Percentiles rank a stretch among this genome's conserved stretches.
Evolutionary conservation across 2,888 invertebrate species (phyloP).

Genomic region (Agrenia bidenticulata): DNA sequence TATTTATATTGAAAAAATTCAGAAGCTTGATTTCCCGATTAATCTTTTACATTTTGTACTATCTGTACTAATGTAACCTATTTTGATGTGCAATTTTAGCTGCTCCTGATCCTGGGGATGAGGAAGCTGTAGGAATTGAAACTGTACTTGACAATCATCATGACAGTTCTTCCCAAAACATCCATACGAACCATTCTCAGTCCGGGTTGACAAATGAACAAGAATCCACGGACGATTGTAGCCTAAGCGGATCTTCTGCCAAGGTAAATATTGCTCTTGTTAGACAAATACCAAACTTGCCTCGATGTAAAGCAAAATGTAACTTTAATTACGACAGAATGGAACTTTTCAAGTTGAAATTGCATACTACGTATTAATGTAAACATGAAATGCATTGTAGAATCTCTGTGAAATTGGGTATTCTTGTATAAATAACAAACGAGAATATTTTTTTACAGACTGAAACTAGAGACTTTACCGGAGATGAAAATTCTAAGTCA

Average conservation of each 20-base stretch:
- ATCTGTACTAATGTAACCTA: too few species aligned
- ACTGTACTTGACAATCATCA: slow-evolving; percentile 29
- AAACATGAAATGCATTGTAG: too few species aligned
- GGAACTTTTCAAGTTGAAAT: too few species aligned
- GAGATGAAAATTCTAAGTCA: slow-evolving; percentile 50
- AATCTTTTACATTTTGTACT: too few species aligned
- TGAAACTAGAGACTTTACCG: slow-evolving; percentile 42
- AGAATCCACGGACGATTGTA: slow-evolving; percentile 49
- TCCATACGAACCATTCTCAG: neutral
- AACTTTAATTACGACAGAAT: too few species aligned
- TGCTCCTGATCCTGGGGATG: slow-evolving; percentile 1
- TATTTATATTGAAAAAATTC: too few species aligned
- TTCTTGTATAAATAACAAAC: neutral
- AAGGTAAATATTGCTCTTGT: too few species aligned
- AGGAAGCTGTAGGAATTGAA: slow-evolving; percentile 31
- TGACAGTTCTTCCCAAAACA: neutral
- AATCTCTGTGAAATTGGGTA: neutral
- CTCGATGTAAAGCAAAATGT: too few species aligned
- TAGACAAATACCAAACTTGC: too few species aligned
- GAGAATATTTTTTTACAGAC: slow-evolving; percentile 24
- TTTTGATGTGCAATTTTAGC: too few species aligned
- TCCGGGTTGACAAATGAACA: slow-evolving; percentile 30
- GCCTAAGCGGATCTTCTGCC: slow-evolving; percentile 48
- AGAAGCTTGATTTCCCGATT: too few species aligned
- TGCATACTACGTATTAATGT: too few species aligned